Evolutionary conservation across 2,797 vertebrate species (phyloP), one percentile per base, ranked within the genome.

Genomic region (Tauraco hartlaubi): DNA sequence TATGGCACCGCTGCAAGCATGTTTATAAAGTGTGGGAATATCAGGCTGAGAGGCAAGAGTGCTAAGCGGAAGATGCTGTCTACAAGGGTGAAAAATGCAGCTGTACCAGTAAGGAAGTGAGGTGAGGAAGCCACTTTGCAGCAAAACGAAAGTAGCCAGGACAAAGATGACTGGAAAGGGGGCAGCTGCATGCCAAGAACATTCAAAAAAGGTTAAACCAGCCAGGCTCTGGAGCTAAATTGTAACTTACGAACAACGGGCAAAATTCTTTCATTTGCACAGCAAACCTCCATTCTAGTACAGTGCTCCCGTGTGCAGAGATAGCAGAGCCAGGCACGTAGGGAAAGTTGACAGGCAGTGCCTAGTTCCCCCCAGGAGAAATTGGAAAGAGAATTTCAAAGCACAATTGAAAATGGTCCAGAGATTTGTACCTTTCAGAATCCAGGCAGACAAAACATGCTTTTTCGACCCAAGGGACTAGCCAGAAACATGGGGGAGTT

Each of bases 1-100:
- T 97, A 96, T 89, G 41, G 43, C 76, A 96, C 66, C n/a, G 79
- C 55, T 94, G 94, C 71, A 91, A 96, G 86, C 71, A 22, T 80
- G 90, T 91, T 92, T 81, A 63, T 88, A 88, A 96, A 80, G 85
- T 73, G 59, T 46, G 52, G 87, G 77, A 90, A 17, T 35, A 94
- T 28, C 2, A 7, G 46, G 61, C 77, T 56, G 58, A 72, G 52
- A 87, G 52, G 86, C 75, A 93, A 76, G 66, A 85, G 62, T 3
- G 25, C 21, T 52, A 51, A 54, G 15, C 28, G 26, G 55, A 73
- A 91, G 89, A 89, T 9, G 20, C 76, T 54, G 66, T 31, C 83
- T 52, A n/a, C 72, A 68, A 20, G 54, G 92, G 75, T 2, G 4
- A 88, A 90, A 90, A 90, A 85, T 7, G 18, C 68, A 96, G 75